Evolutionary conservation across 2,797 vertebrate species (phyloP).

Genomic region (Masticophis lateralis): DNA sequence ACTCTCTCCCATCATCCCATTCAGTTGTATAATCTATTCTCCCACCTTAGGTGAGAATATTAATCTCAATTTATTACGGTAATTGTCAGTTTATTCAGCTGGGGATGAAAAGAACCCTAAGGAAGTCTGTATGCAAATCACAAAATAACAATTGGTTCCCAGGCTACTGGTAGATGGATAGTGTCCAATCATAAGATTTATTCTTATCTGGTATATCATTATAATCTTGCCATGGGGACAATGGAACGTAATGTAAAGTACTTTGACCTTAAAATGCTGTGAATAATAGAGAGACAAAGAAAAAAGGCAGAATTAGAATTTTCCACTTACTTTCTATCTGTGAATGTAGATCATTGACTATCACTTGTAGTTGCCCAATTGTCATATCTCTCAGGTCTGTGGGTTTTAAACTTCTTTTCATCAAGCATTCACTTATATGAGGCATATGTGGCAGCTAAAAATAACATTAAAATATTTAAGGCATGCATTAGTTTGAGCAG

Average conservation of each 20-base stretch:
- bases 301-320: not conserved
- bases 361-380: conserved; percentile 96
- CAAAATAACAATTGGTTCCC: not conserved
- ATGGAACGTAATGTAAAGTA: not conserved
- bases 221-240: not conserved
- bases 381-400: conserved; percentile 95
- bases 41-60: not conserved
- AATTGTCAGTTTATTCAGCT: not conserved
- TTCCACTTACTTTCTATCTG: conserved; percentile 94
- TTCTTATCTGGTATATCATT: not conserved
- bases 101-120: not conserved
- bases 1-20: not conserved
- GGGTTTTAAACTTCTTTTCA: conserved; percentile 95
- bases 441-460: conserved; percentile 94
- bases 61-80: not conserved
- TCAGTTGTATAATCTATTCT: not conserved
- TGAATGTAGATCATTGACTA: conserved; percentile 97
- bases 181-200: not conserved
- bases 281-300: not conserved
- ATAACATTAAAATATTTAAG: not conserved
- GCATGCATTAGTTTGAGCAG: fast-evolving
- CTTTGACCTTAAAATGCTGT: not conserved
- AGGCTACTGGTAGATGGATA: not conserved
- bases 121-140: not conserved
- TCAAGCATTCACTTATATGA: conserved; percentile 97